Evolutionary conservation across 2,888 invertebrate genomes (phyloP).

Genomic region (Phengaris arion): DNA sequence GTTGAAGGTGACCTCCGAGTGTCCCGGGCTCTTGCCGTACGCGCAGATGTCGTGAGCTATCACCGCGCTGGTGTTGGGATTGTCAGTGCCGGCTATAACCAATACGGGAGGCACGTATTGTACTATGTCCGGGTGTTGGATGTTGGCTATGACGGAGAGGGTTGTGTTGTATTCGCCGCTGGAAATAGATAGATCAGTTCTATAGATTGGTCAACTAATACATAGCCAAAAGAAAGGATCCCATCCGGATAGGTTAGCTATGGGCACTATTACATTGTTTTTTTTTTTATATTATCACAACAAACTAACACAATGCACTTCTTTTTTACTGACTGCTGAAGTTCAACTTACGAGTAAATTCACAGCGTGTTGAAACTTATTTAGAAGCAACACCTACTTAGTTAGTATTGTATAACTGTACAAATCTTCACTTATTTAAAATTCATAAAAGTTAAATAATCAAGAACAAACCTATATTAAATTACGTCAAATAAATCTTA

Average conservation of each 20-base stretch:
- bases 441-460: background rate
- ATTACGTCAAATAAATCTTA: background rate
- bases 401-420: too few species aligned
- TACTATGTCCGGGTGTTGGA: constrained; percentile 83
- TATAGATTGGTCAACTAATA: too few species aligned
- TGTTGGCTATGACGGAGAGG: constrained; percentile 74
- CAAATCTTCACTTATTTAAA: background rate
- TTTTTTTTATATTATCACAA: too few species aligned
- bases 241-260: too few species aligned
- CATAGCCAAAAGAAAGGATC: too few species aligned
- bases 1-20: constrained; percentile 82
- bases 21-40: constrained; percentile 83
- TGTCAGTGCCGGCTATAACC: constrained; percentile 57
- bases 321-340: too few species aligned
- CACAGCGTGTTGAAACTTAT: too few species aligned
- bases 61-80: constrained; percentile 55
- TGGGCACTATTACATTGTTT: too few species aligned
- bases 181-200: constrained; percentile 41
- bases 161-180: constrained; percentile 70
- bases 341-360: too few species aligned
- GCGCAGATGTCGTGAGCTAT: constrained; percentile 75
- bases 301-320: too few species aligned
- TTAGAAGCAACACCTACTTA: too few species aligned
- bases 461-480: background rate
- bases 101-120: constrained; percentile 74